Evolutionary conservation across 2,113 vertebrate species (phyloP).

Genomic region (Erythrolamprus reginae): DNA sequence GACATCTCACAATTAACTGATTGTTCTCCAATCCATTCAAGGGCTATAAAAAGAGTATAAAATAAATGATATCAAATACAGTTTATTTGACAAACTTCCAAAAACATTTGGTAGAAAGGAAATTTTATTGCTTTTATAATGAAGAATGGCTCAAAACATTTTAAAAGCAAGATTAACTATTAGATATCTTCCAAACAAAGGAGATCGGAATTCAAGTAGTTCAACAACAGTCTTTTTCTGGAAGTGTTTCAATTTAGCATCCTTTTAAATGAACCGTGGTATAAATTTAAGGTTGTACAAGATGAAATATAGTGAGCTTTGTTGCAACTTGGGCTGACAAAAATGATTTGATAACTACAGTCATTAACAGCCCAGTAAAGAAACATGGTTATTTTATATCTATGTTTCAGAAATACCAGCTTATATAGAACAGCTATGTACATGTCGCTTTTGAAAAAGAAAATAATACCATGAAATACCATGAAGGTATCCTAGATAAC

Average conservation of each 20-base stretch:
- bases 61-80: constrained; percentile 26
- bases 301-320: background rate
- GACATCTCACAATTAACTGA: constrained; percentile 51
- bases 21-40: background rate
- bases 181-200: constrained; percentile 44
- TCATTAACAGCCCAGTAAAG: constrained; percentile 34
- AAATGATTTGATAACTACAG: constrained; percentile 39
- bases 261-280: constrained; percentile 19
- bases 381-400: constrained; percentile 21
- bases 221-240: constrained; percentile 49
- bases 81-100: constrained; percentile 48
- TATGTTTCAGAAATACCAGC: constrained; percentile 22
- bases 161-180: constrained; percentile 39
- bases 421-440: constrained; percentile 7
- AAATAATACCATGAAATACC: constrained; percentile 31
- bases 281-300: constrained; percentile 12
- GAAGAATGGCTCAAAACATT: constrained; percentile 35
- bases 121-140: constrained; percentile 71
- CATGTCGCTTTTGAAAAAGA: constrained; percentile 45
- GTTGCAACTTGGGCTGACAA: constrained; percentile 32
- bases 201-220: constrained; percentile 28
- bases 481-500: constrained; percentile 28
- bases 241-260: constrained; percentile 41
- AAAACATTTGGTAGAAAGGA: constrained; percentile 62
- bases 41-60: background rate